phyloP scores from a whole-genome alignment of 2,888 invertebrate species.

The Trileptium ribeirensis region DNA sequence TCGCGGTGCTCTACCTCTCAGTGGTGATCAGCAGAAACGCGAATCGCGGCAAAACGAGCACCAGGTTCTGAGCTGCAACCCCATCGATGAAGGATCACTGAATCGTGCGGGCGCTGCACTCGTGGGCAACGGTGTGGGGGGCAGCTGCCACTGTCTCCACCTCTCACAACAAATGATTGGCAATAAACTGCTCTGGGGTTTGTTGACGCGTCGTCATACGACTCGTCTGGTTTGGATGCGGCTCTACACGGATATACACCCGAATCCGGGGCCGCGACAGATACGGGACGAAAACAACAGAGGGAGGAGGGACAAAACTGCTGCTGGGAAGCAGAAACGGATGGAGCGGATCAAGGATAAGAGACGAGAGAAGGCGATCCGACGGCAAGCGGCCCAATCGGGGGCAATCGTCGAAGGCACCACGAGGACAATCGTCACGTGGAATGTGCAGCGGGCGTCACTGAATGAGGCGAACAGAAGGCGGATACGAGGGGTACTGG shows the following conservation, averaged over 20 bases:
- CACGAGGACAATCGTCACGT: neutral
- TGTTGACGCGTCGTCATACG: too few relatives aligned
- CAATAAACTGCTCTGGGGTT: too few relatives aligned
- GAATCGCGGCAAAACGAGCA: too few relatives aligned
- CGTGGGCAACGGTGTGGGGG: too few relatives aligned
- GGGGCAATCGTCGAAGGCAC: neutral
- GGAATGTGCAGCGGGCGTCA: neutral
- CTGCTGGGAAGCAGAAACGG: neutral
- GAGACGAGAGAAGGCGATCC: neutral
- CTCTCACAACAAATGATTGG: too few relatives aligned
- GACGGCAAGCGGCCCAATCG: neutral
- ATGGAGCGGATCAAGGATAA: neutral
- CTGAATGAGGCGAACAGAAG: neutral
- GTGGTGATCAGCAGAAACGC: too few relatives aligned
- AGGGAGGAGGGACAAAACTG: neutral
- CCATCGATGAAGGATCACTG: too few relatives aligned
- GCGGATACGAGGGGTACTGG: neutral
- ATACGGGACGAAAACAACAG: neutral
- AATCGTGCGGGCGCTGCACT: too few relatives aligned
- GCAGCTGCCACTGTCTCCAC: too few relatives aligned
- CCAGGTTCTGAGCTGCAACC: too few relatives aligned
- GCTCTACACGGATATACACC: constrained; percentile 3
- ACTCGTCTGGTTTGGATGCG: too few relatives aligned
- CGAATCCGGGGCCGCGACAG: neutral
- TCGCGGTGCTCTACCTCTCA: too few relatives aligned